These are phyloP conservation scores for Callithrix jacchus DNA, from an alignment of 2,113 vertebrate genomes.

Conservation along the genomic window DNA sequence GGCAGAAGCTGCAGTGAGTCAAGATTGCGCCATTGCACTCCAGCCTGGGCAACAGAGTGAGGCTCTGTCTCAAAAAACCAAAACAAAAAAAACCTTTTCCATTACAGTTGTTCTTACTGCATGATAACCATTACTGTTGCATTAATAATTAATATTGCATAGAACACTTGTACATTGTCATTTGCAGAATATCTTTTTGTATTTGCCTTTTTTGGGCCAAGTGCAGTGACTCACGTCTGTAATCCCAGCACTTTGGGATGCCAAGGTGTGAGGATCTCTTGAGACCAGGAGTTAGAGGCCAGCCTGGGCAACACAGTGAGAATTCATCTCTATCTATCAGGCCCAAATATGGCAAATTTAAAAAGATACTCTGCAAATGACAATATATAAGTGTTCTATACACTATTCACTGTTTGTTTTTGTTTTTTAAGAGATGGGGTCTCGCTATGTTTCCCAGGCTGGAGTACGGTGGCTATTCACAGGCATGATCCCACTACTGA, in stretches of 20 bases:
- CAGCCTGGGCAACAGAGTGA: neutral
- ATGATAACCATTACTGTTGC: neutral
- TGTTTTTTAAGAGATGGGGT: too few relatives aligned
- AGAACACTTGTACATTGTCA: neutral
- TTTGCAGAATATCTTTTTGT: neutral
- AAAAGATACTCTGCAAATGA: neutral
- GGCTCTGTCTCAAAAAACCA: neutral
- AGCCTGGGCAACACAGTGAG: too few relatives aligned
- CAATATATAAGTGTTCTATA: neutral
- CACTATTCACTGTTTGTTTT: neutral
- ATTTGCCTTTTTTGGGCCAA: neutral
- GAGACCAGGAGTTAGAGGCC: too few relatives aligned
- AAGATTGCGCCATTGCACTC: neutral
- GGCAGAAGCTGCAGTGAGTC: too few relatives aligned
- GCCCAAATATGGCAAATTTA: neutral
- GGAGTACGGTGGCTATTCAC: too few relatives aligned
- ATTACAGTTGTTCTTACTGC: neutral
- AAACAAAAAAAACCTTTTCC: neutral
- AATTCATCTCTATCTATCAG: too few relatives aligned
- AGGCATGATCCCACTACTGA: too few relatives aligned
- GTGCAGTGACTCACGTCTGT: too few relatives aligned
- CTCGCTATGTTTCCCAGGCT: too few relatives aligned
- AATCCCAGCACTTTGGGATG: too few relatives aligned
- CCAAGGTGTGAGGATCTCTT: too few relatives aligned
- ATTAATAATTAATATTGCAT: neutral